Evolutionary conservation across 2,113 vertebrate genomes (phyloP).

Genomic region (Pelecanus crispus): DNA sequence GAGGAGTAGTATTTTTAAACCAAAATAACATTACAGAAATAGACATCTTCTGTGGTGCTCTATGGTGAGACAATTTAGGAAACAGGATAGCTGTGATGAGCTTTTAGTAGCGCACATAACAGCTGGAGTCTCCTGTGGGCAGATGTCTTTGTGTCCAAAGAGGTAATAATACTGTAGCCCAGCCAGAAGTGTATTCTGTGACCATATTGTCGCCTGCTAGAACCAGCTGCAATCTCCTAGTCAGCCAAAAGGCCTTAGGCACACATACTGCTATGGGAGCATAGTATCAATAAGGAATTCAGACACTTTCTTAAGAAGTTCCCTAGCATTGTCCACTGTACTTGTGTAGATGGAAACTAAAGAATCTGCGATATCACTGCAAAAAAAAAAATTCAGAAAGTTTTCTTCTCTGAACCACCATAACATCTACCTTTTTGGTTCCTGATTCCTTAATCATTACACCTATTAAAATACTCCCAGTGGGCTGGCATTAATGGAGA

Average conservation of each 20-base stretch:
- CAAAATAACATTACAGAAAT: not conserved
- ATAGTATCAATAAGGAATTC: not conserved
- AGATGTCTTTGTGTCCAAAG: not conserved
- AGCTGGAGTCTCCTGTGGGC: not conserved
- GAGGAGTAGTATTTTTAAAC: not conserved
- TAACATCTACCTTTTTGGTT: not conserved
- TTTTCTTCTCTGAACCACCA: not conserved
- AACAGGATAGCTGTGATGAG: not conserved
- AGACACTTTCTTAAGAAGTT: not conserved
- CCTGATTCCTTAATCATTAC: not conserved
- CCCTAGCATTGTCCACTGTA: not conserved
- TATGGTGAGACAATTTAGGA: not conserved
- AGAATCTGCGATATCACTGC: not conserved
- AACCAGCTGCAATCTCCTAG: not conserved
- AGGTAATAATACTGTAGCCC: not conserved
- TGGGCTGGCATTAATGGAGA: not conserved
- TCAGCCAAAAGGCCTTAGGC: not conserved
- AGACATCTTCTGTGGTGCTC: not conserved
- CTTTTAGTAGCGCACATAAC: not conserved
- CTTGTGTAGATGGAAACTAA: not conserved
- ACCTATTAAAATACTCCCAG: not conserved
- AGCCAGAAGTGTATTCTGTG: not conserved
- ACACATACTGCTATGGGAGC: not conserved
- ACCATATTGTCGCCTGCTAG: not conserved
- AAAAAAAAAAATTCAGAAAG: not conserved